Evolutionary conservation across 2,888 invertebrate species (phyloP).

Genomic region (Coecobrya sp.): DNA sequence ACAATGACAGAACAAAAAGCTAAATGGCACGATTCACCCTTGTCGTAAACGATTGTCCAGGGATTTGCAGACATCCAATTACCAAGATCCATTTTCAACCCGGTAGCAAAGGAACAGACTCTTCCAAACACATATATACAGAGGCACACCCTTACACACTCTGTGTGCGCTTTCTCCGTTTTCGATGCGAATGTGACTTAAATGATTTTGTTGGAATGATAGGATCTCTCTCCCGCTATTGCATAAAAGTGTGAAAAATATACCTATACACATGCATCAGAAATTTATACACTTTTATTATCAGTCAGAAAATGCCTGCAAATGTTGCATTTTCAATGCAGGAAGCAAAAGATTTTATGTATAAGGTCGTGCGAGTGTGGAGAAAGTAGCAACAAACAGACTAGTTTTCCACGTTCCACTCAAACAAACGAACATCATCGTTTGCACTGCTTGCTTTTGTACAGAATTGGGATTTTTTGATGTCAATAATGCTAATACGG

Average conservation of each 20-base stretch:
- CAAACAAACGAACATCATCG: conserved; percentile 30
- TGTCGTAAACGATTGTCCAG: conserved; percentile 85
- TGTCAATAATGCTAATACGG: conserved; percentile 48
- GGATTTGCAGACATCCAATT: conserved; percentile 86
- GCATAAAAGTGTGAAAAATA: conserved; percentile 36
- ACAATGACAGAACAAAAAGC: conserved; percentile 86
- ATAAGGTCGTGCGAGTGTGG: background rate
- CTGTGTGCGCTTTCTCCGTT: background rate
- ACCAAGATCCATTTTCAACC: conserved; percentile 85
- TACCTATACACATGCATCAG: background rate
- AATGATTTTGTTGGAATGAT: conserved; percentile 33
- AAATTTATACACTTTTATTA: background rate
- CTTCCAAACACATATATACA: background rate
- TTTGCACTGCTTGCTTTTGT: background rate
- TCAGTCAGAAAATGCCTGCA: background rate
- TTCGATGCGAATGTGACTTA: conserved; percentile 39
- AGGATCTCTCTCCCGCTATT: background rate
- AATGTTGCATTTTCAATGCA: background rate
- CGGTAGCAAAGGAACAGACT: conserved; percentile 8
- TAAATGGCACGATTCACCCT: conserved; percentile 86
- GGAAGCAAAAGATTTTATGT: background rate
- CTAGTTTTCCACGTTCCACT: background rate
- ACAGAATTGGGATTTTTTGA: conserved; percentile 1
- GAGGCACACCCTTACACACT: background rate
- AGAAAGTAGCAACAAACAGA: conserved; percentile 1